Evolutionary conservation across 2,888 invertebrate species (phyloP), one percentile per base, ranked within the genome.

Genomic region (Ophion ventricosus): DNA sequence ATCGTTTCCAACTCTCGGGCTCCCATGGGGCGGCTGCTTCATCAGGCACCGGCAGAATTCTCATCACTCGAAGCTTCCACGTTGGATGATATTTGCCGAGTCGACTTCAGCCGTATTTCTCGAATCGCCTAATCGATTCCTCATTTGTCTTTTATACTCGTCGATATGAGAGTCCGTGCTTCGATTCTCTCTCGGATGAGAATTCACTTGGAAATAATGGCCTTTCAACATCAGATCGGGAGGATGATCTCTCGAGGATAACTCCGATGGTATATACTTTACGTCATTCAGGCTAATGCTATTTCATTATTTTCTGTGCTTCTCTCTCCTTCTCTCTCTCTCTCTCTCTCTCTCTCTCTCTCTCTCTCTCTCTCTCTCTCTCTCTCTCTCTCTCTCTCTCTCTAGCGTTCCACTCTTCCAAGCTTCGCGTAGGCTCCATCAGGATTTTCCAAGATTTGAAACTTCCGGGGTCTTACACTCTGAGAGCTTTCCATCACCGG

Each of bases 21-120:
- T 76, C 69, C 70, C 75, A 63, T 23, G 61, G 80, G 69, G 69
- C 67, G 5, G 20, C 69, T 23, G 74, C 43, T 78, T 57, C 74
- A 63, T 54, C 61, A 64, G 70, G 72, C 61, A 64, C 79, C 49
- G 61, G 49, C 66, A 75, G 83, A 83, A 75, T 76, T 80, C 66
- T 66, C 70, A 72, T 75, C 70, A 72, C 79, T 75, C 25, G 23
- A 72, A 57, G 79, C 83, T 72, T 49, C 64, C 23, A 57, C 23
- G n/a, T 57, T 5, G 20, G 57, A 57, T 8, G 23, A 57, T 57
- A 57, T 57, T 57, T 57, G 57, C n/a, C n/a, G 23, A 57, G 57
- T 8, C 23, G 20, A 57, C n/a, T 23, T 57, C 43, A 43, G 43
- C 43, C 14, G 43, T 43, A 14, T 14, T 43, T 43, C 43, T 43